Percentiles rank a stretch among this genome's conserved stretches.
Conservation (phyloP, 1,140 invertebrate genomes). For the Aphis gossypii region DNA sequence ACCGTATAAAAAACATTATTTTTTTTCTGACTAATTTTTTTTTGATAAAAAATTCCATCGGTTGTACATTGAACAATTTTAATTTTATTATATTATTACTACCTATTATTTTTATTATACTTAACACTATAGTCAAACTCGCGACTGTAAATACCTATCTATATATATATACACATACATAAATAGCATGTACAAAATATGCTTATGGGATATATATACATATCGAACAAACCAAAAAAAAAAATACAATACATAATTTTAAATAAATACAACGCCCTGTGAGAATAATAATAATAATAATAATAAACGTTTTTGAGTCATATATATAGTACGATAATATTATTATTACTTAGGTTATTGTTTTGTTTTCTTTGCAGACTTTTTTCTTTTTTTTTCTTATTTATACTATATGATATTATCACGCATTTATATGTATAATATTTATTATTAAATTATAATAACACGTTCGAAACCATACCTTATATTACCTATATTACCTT, state of each 20-base stretch:
- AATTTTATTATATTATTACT: background rate
- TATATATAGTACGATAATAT: too few relatives aligned
- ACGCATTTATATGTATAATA: background rate
- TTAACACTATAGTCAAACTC: background rate
- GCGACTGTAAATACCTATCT: background rate
- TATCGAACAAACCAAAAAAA: background rate
- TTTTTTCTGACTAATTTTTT: slow-evolving; percentile 59
- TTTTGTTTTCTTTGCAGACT: slow-evolving; percentile 8
- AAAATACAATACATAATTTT: background rate
- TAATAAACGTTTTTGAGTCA: slow-evolving; percentile 22
- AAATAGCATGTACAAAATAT: background rate
- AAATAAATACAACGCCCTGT: background rate
- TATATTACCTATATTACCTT: background rate
- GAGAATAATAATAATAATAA: slow-evolving; percentile 23
- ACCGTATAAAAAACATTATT: slow-evolving; percentile 64
- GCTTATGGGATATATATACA: background rate
- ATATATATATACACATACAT: background rate
- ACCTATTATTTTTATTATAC: background rate
- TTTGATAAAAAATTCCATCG: background rate
- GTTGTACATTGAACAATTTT: background rate
- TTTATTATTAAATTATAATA: background rate
- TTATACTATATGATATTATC: slow-evolving; percentile 14
- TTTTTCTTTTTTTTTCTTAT: background rate
- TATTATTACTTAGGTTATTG: slow-evolving; percentile 21
- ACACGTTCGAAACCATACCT: background rate